phyloP scores from a whole-genome alignment of 2,113 vertebrate genomes.

The Otis tarda region DNA sequence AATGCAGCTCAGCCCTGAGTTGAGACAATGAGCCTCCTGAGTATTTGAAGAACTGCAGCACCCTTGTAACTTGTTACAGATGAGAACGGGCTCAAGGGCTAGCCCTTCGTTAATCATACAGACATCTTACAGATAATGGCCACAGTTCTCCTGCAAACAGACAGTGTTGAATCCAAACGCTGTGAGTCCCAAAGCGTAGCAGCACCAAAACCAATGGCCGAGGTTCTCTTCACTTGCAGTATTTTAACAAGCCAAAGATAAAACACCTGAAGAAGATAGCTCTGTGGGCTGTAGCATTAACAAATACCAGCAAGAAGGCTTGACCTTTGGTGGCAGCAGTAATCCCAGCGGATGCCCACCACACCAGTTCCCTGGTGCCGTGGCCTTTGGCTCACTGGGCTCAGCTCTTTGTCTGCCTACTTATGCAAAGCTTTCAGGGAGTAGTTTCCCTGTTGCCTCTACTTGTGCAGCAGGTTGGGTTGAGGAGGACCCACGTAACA shows the following conservation, averaged over 20 bases:
- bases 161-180: not conserved
- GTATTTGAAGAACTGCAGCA: not conserved
- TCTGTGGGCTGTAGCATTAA: not conserved
- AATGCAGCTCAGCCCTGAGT: not conserved
- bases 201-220: not conserved
- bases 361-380: fast-evolving
- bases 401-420: not conserved
- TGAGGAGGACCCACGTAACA: fast-evolving
- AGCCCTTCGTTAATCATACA: not conserved
- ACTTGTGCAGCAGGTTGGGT: fast-evolving
- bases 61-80: not conserved
- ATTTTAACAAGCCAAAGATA: not conserved
- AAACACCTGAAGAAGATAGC: not conserved
- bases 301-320: not conserved
- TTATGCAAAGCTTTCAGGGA: not conserved
- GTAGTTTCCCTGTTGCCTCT: not conserved
- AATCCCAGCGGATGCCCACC: not conserved
- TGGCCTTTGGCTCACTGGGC: not conserved
- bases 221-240: not conserved
- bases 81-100: not conserved
- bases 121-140: not conserved
- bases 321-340: not conserved
- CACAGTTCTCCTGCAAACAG: not conserved
- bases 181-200: fast-evolving
- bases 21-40: conserved; percentile 2